Base-by-base conservation (phyloP, 53 echinoderm and acorn worm genomes). In the Paracentrotus lividus region DNA sequence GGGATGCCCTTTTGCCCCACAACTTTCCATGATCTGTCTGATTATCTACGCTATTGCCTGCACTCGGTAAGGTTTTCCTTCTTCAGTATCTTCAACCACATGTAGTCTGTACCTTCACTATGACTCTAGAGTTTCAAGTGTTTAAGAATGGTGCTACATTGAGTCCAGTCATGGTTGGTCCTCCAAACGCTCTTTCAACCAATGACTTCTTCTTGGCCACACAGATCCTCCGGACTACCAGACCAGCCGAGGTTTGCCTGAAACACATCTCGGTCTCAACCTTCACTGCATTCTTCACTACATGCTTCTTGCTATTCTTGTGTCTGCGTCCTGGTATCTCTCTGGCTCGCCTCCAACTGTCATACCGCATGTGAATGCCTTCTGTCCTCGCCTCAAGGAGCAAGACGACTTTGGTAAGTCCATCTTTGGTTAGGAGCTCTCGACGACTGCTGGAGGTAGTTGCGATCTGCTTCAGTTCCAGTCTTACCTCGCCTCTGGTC, bases 141-240 rank as follows among this genome's bases (percentile, higher is more conserved):
- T 57, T 57, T 13, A 57, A 3, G 57, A 21, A 57, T 8, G 57
- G 57, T 21, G 21, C 57, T 13, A 13, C 57, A 57, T 57, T 57
- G 57, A 57, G 57, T 57, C 57, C 57, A 57, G 16, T 57, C 3
- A 57, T 20, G 57, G 57, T 20, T 20, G 16, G 57, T 57, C 57
- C 20, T 13, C 57, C 57, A 57, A 57, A 57, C 57, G 57, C 57
- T 21, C 57, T 57, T 57, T 57, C 57, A 15, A 57, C 57, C 72
- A 72, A 69, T 3, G 69, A 69, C 69, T 10, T 69, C 40, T 69
- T 69, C 69, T 72, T 72, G 72, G 72, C 72, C 72, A 72, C 72
- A 40, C 40, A 72, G 72, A 72, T 72, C 40, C 72, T 72, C 40
- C 72, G 36, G 40, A 72, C 72, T 4, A 72, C 42, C 3, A 72